A percentile compares a stretch with the other conserved stretches of the same genome.
These are phyloP conservation scores for Grallaria varia DNA, from an alignment of 2,113 vertebrate genomes.

Conservation along the genomic window DNA sequence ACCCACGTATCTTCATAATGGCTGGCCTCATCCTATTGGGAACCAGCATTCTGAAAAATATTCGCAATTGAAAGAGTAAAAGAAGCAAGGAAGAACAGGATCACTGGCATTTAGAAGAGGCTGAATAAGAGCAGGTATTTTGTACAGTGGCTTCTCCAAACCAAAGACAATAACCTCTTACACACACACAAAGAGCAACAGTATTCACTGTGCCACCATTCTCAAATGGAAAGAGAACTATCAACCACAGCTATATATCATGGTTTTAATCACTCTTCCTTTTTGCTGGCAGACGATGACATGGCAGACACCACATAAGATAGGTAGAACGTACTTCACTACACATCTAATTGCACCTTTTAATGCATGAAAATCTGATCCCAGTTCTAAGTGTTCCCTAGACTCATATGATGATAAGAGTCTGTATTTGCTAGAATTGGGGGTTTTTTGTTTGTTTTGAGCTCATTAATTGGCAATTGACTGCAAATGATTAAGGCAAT, in stretches of 20 bases:
- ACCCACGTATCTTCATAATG: background rate
- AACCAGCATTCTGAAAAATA: background rate
- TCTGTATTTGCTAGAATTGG: background rate
- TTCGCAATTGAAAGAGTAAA: background rate
- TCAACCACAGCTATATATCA: background rate
- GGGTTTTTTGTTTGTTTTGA: background rate
- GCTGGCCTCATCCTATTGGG: background rate
- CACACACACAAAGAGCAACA: background rate
- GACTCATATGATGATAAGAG: background rate
- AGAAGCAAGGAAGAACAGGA: background rate
- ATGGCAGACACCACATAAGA: background rate
- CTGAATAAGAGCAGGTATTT: background rate
- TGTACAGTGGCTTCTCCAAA: background rate
- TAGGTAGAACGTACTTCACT: background rate
- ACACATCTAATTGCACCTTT: background rate
- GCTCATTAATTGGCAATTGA: background rate
- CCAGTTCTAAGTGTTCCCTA: background rate
- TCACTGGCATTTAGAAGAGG: background rate
- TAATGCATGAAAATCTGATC: background rate
- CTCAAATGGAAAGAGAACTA: background rate
- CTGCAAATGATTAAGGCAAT: background rate
- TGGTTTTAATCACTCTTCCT: background rate
- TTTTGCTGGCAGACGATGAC: background rate
- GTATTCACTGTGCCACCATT: background rate
- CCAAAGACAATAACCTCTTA: background rate